Conservation (phyloP, 2,888 invertebrate genomes). For the Platycheirus rosarum region DNA sequence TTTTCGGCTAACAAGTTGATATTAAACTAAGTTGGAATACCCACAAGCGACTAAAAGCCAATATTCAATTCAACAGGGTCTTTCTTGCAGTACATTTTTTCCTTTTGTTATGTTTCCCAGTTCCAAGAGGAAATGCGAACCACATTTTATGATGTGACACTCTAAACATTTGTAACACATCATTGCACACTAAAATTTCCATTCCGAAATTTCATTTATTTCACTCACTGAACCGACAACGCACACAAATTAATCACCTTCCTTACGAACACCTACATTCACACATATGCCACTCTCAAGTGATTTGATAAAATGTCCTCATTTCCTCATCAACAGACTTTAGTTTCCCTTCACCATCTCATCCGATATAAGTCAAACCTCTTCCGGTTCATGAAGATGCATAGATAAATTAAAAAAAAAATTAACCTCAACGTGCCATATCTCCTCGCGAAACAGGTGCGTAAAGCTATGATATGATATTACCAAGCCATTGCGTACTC, state of each 20-base stretch:
- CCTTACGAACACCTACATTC: conserved; percentile 36
- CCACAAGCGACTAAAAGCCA: too few species aligned
- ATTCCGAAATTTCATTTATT: conserved; percentile 63
- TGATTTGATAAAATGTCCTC: conserved; percentile 54
- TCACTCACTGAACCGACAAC: conserved; percentile 64
- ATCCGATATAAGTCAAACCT: conserved; percentile 37
- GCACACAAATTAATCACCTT: conserved; percentile 66
- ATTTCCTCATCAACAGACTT: conserved; percentile 47
- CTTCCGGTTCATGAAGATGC: conserved; percentile 10
- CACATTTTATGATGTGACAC: not conserved
- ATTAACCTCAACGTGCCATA: conserved; percentile 10
- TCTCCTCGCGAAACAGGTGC: conserved; percentile 57
- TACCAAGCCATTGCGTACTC: conserved; percentile 50
- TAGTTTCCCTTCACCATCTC: conserved; percentile 2
- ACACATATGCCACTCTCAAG: conserved; percentile 15
- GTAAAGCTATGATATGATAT: conserved; percentile 50
- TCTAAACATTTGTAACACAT: conserved; percentile 18
- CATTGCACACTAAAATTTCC: conserved; percentile 55
- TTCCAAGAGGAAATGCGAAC: not conserved
- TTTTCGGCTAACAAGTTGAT: too few species aligned
- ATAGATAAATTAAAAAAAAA: conserved; percentile 36
- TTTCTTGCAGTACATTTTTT: not conserved
- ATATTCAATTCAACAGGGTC: too few species aligned
- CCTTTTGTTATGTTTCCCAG: not conserved
- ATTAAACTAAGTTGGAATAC: too few species aligned